Evolutionary conservation across 1,140 invertebrate species (phyloP).

Genomic region (Mizuhopecten yessoensis): DNA sequence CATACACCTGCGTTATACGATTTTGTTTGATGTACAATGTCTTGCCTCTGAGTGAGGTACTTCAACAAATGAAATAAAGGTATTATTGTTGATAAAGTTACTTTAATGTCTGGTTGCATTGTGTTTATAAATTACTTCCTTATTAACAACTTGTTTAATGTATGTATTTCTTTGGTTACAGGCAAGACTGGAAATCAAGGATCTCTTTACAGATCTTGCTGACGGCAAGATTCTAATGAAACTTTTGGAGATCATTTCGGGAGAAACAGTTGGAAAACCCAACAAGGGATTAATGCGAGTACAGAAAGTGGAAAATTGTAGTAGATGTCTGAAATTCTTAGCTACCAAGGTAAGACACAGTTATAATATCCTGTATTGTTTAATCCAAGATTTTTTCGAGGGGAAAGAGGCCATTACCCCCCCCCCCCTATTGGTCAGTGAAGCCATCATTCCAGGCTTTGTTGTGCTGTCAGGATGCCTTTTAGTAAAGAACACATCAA

Average conservation of each 20-base stretch:
- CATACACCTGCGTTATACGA: too few relatives aligned
- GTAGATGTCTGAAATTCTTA: conserved; percentile 98
- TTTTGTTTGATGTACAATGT: too few relatives aligned
- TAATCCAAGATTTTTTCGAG: too few relatives aligned
- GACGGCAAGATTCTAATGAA: conserved; percentile 98
- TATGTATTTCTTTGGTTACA: conserved; percentile 64
- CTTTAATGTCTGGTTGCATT: too few relatives aligned
- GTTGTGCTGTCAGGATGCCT: neutral
- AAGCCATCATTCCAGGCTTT: neutral
- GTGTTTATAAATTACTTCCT: too few relatives aligned
- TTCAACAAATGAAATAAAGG: too few relatives aligned
- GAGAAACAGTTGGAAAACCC: conserved; percentile 97
- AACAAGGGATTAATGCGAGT: conserved; percentile 98
- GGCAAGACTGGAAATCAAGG: conserved; percentile 89
- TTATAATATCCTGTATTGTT: neutral
- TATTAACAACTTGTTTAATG: too few relatives aligned
- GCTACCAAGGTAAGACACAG: conserved; percentile 93
- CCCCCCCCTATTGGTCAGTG: neutral
- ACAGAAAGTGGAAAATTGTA: conserved; percentile 99
- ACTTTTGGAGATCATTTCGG: conserved; percentile 99
- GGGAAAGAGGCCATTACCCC: too few relatives aligned
- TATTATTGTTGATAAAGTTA: neutral
- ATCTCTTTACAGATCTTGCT: conserved; percentile 97
- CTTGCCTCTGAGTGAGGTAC: too few relatives aligned
- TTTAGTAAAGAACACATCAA: conserved; percentile 12